phyloP scores from a whole-genome alignment of 1,140 invertebrate species.

The Lordiphosa mommai region DNA sequence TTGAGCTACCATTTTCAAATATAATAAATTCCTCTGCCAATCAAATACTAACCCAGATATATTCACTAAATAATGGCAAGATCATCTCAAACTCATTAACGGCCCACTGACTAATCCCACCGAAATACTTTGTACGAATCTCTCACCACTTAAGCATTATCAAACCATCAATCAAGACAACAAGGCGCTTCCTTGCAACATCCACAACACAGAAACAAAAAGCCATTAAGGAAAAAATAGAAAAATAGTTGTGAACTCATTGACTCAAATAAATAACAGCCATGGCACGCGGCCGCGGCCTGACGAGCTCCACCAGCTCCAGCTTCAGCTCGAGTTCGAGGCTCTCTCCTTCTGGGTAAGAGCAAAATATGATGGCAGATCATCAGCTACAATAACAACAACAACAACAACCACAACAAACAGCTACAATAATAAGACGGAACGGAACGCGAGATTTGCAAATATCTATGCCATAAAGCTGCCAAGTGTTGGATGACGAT shows the following conservation, averaged over 20 bases:
- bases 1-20: too few species aligned
- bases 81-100: conserved; percentile 26
- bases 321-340: conserved; percentile 17
- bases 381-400: conserved; percentile 69
- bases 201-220: conserved; percentile 37
- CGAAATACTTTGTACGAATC: background rate
- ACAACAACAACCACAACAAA: conserved; percentile 22
- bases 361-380: conserved; percentile 52
- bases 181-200: conserved; percentile 59
- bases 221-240: conserved; percentile 61
- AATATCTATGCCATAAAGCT: conserved; percentile 72
- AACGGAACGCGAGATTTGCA: conserved; percentile 57
- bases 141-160: conserved; percentile 58
- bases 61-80: background rate
- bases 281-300: conserved; percentile 36
- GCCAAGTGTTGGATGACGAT: conserved; percentile 66
- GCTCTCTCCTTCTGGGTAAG: conserved; percentile 1
- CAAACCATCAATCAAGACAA: conserved; percentile 71
- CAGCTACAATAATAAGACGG: conserved; percentile 71
- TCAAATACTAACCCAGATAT: background rate
- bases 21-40: too few species aligned
- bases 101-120: background rate
- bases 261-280: conserved; percentile 74
- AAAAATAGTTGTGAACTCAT: conserved; percentile 77
- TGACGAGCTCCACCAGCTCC: conserved; percentile 27